Evolutionary conservation across 2,888 invertebrate genomes (phyloP).

Genomic region (Athalia cordata): DNA sequence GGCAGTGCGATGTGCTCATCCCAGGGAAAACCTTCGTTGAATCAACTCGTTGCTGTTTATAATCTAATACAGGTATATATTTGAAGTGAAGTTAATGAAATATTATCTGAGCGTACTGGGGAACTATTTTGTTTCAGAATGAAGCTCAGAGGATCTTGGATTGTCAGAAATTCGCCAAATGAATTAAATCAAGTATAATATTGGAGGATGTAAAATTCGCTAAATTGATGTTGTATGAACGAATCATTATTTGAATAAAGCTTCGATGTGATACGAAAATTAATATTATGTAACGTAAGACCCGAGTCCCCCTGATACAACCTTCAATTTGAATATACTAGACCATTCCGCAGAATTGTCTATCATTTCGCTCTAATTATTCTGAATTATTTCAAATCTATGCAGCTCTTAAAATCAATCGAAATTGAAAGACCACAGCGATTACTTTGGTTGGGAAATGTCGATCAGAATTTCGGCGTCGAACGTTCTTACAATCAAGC

Average conservation of each 20-base stretch:
- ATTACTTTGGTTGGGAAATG: too few relatives aligned
- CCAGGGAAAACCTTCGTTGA: slow-evolving; percentile 55
- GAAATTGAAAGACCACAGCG: too few relatives aligned
- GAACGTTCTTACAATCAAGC: too few relatives aligned
- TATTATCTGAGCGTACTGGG: neutral
- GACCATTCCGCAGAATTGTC: too few relatives aligned
- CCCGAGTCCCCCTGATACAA: neutral
- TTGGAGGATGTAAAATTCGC: slow-evolving; percentile 1
- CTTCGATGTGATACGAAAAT: slow-evolving; percentile 23
- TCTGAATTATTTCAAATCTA: neutral
- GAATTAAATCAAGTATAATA: slow-evolving; percentile 10
- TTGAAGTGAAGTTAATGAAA: neutral
- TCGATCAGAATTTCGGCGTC: too few relatives aligned
- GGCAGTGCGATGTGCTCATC: slow-evolving; percentile 50
- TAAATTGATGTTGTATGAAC: slow-evolving; percentile 30
- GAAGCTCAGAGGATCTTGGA: slow-evolving; percentile 61
- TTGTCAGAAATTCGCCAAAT: slow-evolving; percentile 58
- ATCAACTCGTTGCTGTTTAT: slow-evolving; percentile 60
- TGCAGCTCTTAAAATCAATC: too few relatives aligned
- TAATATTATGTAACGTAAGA: slow-evolving; percentile 11
- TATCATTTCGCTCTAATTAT: neutral
- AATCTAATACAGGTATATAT: slow-evolving; percentile 57
- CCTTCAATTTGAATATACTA: neutral
- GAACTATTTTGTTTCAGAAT: slow-evolving; percentile 50
- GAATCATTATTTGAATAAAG: slow-evolving; percentile 39